Evolutionary conservation across 1,140 invertebrate genomes (phyloP), one percentile per base, ranked within the genome.

Genomic region (Agrilus planipennis): DNA sequence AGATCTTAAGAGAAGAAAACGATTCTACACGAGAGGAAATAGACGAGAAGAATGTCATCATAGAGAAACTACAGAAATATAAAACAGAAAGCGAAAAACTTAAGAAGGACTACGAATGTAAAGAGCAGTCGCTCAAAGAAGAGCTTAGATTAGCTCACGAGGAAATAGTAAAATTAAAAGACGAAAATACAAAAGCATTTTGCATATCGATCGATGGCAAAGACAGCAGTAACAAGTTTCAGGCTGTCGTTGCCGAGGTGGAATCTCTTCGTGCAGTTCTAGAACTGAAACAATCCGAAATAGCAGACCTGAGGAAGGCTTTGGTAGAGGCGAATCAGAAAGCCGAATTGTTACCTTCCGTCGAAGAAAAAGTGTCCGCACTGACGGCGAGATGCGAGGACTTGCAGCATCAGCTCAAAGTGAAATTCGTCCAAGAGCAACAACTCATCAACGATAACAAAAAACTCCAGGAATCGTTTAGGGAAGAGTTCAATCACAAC

Each of bases 191-290:
- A 23, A 49, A 47, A 28, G 34, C 58, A 36, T 34, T 59, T 7
- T 53, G 47, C 37, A 54, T 49, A 31, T 46, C 49, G 15, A 39
- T 29, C 9, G 29, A 38, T 3, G 47, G 49, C 30, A 55, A 55
- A 45, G 51, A 44, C 29, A 47, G 46, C 36, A 51, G 28, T 44
- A 52, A 40, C 54, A 57, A 51, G 57, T 29, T 34, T 5, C 32
- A 34, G 32, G 11, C 19, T 4, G 34, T 36, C 19, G 20, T 36
- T 15, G 34, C 34, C 50, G 57, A 88, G 62, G 78, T 82, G 0
- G 76, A 82, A 38, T 86, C 82, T 0, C 57, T 86, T 32, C 69
- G 81, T 28, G 75, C 76, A 15, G 84, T 87, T 0, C 64, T 88
- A 4, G 84, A 86, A 35, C 54, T 86, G 15, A 79, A 81, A 51